Base-by-base conservation (phyloP, 2,888 invertebrate species). In the Stenoptilia bipunctidactyla region DNA sequence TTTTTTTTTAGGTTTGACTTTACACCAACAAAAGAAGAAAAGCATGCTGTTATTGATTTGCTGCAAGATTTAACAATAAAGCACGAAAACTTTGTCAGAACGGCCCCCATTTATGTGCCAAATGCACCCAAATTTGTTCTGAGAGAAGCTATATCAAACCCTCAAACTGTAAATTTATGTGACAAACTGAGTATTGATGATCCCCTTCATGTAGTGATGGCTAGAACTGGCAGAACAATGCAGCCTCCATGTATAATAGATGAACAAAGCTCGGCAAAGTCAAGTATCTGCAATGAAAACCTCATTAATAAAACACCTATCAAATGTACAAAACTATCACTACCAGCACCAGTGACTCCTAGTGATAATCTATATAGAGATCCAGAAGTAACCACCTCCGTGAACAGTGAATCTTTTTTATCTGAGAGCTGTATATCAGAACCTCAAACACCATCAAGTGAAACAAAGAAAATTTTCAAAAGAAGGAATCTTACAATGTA, bases 1-100 rank as follows among this genome's bases (percentile, higher is more conserved):
- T 42, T 40, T 40, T 42, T 48, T 77, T 77, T 35, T 62, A 92
- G 92, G 55, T 91, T 86, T 79, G 75, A 87, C 47, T 94, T 91
- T 60, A 88, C 87, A 38, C 94, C 95, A 13, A 90, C 90, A 4
- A 72, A 85, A 38, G 89, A 90, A 42, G 96, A 97, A 59, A 89
- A 92, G 47, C 73, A 88, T 13, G 69, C 79, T 13, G 73, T 96
- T 3, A 55, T 84, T 1, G 70, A 80, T 34, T 85, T 90, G 60
- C 90, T 97, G 60, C 83, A 86, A 27, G 82, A 85, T 39, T 83
- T 97, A 37, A 68, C 64, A 36, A 87, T 98, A 40, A 60, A 51
- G 41, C 94, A 94, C 0, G 71, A 88, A 0, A 92, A 91, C 72
- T 99, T 99, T 76, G 82, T 80, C 13, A 87, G 80, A 51, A 96